Evolutionary conservation across 2,797 vertebrate genomes (phyloP).

Genomic region (Anguilla pacifica): DNA sequence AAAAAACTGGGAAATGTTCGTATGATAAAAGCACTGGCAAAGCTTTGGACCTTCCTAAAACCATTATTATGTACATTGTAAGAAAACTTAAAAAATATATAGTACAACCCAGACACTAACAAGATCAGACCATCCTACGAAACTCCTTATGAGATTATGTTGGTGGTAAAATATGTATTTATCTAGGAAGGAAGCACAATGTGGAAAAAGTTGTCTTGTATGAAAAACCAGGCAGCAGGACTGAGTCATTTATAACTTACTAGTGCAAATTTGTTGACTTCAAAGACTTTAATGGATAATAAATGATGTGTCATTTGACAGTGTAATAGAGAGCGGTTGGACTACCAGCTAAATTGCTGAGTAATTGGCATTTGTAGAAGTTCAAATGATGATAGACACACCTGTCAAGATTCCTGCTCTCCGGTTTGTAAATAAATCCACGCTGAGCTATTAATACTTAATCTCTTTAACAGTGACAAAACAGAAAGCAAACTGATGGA

Average conservation of each 20-base stretch:
- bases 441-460: background rate
- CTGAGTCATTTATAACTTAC: constrained; percentile 6
- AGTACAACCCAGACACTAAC: no score
- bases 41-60: no score
- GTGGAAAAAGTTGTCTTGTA: constrained; percentile 13
- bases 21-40: no score
- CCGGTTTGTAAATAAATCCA: background rate
- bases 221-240: constrained; percentile 43
- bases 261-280: constrained; percentile 17
- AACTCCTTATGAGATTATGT: background rate
- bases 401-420: background rate
- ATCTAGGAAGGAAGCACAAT: constrained; percentile 35
- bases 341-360: background rate
- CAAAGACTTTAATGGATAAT: background rate
- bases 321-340: background rate
- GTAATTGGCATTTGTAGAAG: background rate
- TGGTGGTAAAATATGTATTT: background rate
- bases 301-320: background rate
- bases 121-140: no score
- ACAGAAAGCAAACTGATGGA: background rate
- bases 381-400: background rate
- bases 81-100: background rate
- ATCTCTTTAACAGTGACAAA: background rate
- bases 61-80: no score
- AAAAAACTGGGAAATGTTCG: no score